Evolutionary conservation across 2,113 vertebrate species (phyloP).

Genomic region (Clinocottus analis): DNA sequence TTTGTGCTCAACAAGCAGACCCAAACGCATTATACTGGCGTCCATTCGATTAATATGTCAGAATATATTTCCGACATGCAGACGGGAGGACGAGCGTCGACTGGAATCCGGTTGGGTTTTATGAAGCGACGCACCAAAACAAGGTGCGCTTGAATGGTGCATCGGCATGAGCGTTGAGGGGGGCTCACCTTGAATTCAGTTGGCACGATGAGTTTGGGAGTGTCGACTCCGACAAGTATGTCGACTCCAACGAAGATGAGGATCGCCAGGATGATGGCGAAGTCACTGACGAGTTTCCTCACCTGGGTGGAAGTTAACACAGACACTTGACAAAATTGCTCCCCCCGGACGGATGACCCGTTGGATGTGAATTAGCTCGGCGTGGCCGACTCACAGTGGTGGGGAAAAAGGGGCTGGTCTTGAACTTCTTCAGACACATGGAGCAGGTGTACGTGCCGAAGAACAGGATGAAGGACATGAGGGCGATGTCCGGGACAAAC

Average conservation of each 20-base stretch:
- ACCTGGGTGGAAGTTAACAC: constrained; percentile 82
- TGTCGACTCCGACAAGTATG: constrained; percentile 93
- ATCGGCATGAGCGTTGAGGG: not conserved
- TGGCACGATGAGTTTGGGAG: constrained; percentile 98
- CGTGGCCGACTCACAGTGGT: constrained; percentile 88
- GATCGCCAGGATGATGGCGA: constrained; percentile 97
- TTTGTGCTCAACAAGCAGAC: not conserved
- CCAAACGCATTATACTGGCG: too few relatives aligned
- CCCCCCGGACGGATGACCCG: not conserved
- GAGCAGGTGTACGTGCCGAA: constrained; percentile 97
- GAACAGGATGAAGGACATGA: constrained; percentile 98
- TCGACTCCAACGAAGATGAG: constrained; percentile 96
- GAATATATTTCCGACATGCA: not conserved
- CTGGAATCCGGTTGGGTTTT: not conserved
- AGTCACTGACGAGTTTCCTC: constrained; percentile 98
- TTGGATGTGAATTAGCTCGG: not conserved
- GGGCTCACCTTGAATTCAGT: constrained; percentile 94
- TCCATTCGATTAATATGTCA: too few relatives aligned
- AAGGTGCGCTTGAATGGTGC: not conserved
- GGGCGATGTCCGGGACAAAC: constrained; percentile 93
- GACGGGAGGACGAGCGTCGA: too few relatives aligned
- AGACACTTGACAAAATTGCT: not conserved
- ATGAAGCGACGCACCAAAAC: not conserved
- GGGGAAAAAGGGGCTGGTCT: constrained; percentile 95
- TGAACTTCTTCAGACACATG: constrained; percentile 98